Base-by-base conservation (phyloP, 2,797 vertebrate species). In the Sebastes jordani region DNA sequence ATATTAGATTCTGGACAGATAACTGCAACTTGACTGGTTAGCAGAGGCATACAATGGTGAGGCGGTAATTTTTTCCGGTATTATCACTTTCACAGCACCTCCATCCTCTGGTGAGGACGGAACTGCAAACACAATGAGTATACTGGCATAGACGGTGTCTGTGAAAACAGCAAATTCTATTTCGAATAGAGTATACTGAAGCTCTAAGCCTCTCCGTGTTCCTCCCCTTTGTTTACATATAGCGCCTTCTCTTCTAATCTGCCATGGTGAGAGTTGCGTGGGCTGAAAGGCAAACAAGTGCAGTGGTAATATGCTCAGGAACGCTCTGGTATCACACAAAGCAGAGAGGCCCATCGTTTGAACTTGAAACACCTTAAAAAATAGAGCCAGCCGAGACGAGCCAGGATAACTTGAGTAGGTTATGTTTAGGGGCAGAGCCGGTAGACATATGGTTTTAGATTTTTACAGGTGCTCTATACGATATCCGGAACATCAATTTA, bases 181-280 rank as follows among this genome's bases (percentile, higher is more conserved):
- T 82, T 70, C 1, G 2, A 76, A 60, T 62, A 36, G 65, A 64
- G 69, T 55, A 65, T 56, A 63, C 46, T 46, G 36, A 46, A 64
- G 63, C 78, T 68, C 58, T 62, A 70, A 87, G 81, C 81, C 29
- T 78, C 74, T 76, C 58, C 74, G 30, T 74, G 67, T 71, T 76
- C 58, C 46, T 70, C 38, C 63, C 29, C 29, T 81, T 84, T 82
- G 78, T 86, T 86, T 86, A 74, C 75, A 67, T 84, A 77, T 68
- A 76, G 64, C 25, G 18, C 69, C 66, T 86, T 79, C 60, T 74
- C 71, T 86, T 23, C 71, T 86, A 89, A 91, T 89, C 72, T 81
- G 74, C 74, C 72, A 70, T 49, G 69, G 81, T 82, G 78, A 78
- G 69, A 75, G 61, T 70, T 82, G 76, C 18, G 64, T 85, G 78